These are phyloP conservation scores for Aricia artaxerxes DNA, from an alignment of 2,888 invertebrate genomes.

Conservation along the genomic window DNA sequence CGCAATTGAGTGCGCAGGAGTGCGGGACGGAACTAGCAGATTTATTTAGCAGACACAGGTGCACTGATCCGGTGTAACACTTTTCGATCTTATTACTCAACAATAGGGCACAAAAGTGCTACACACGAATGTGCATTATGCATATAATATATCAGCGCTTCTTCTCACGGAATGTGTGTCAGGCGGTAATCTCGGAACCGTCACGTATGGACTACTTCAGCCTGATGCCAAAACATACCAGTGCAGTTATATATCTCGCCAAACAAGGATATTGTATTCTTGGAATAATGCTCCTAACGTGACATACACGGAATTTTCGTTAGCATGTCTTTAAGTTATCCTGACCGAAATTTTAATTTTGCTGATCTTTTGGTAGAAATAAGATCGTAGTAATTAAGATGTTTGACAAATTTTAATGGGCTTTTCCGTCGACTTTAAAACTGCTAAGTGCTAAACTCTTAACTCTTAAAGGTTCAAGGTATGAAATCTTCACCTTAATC, in stretches of 20 bases:
- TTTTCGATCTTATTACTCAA: not conserved
- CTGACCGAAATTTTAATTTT: not conserved
- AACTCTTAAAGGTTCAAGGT: not conserved
- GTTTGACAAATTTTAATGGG: not conserved
- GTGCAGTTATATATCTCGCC: not conserved
- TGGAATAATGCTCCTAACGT: not conserved
- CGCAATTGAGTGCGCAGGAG: not conserved
- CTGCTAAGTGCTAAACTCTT: not conserved
- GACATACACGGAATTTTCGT: not conserved
- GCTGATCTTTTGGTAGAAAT: not conserved
- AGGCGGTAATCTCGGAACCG: not conserved
- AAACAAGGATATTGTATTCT: not conserved
- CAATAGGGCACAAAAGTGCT: not conserved
- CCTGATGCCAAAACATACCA: not conserved
- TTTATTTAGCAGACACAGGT: not conserved
- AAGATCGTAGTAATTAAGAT: not conserved
- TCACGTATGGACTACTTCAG: slow-evolving; percentile 11
- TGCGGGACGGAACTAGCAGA: not conserved
- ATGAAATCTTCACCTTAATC: not conserved
- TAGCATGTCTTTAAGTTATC: too few relatives aligned
- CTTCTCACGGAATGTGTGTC: slow-evolving; percentile 1
- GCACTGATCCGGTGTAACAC: not conserved
- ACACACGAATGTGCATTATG: not conserved
- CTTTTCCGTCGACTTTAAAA: not conserved
- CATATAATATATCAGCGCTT: not conserved